Conservation (phyloP, 2,797 vertebrate genomes). For the Potorous gilbertii region DNA sequence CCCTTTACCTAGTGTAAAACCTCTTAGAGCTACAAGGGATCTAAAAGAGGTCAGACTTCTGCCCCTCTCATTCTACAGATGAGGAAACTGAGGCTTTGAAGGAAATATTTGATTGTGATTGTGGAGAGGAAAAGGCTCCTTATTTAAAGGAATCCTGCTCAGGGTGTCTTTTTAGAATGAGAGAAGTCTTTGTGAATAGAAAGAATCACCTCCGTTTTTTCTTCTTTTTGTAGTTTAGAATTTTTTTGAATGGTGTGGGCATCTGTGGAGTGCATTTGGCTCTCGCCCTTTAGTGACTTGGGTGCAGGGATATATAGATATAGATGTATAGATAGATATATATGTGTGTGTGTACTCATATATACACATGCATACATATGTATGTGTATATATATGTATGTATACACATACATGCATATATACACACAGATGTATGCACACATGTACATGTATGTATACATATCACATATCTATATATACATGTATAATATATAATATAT, state of each 20-base stretch:
- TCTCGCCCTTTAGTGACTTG: not conserved
- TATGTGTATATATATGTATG: too few relatives aligned
- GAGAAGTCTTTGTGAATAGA: not conserved
- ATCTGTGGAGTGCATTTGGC: not conserved
- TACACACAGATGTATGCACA: too few relatives aligned
- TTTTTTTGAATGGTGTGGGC: not conserved
- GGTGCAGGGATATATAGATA: not conserved
- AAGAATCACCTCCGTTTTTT: not conserved
- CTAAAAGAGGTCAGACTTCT: not conserved
- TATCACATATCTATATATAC: too few relatives aligned
- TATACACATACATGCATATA: too few relatives aligned
- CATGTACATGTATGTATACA: too few relatives aligned
- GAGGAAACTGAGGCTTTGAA: not conserved
- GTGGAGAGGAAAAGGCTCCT: not conserved
- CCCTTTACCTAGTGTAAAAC: not conserved
- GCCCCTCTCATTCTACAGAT: not conserved
- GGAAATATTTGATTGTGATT: too few relatives aligned
- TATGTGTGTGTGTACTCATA: too few relatives aligned
- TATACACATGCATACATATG: too few relatives aligned
- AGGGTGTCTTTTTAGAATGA: not conserved
- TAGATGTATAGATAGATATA: too few relatives aligned
- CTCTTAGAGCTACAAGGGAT: not conserved
- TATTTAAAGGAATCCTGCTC: not conserved
- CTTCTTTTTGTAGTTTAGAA: not conserved
- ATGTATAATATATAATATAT: too few relatives aligned